Base-by-base conservation (phyloP, 2,888 invertebrate species). In the Neelides folsomi region DNA sequence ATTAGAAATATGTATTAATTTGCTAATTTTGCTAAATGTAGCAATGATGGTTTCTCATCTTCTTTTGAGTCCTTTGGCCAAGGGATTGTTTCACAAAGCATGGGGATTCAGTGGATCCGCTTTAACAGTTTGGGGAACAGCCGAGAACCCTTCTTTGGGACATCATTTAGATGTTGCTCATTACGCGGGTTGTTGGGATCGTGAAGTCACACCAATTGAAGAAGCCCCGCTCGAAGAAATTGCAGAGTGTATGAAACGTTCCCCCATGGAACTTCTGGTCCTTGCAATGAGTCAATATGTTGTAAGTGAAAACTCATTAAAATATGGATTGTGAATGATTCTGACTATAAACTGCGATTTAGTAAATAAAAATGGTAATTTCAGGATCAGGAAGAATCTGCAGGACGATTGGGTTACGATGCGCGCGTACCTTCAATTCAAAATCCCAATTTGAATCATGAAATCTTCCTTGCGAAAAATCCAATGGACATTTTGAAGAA, bases 381-480 rank as follows among this genome's bases (percentile, higher is more conserved):
- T 18, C 8, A 54, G 54, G 20, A 12, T 19, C n/a, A 18, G 15
- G 51, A 56, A 36, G 13, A 39, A 35, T 34, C 42, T n/a, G 38
- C 35, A 18, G 58, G 52, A 6, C 18, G 58, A 8, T 19, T 58
- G 13, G 58, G 58, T 0, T 55, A 55, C 39, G 54, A 55, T 19
- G 58, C 55, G 6, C 16, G 46, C 3, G 55, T 55, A 15, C 58
- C 58, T 6, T 47, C 49, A 1, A 43, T 58, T 42, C 58, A 58
- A 41, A 44, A 35, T 12, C 19, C 45, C 9, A 35, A 49, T 1
- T 16, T 49, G 15, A 47, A 18, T 9, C 13, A 49, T 13, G 9
- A 2, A 1, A 13, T 38, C 13, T 55, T 52, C 20, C 45, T 58
- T 13, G 7, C 15, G 0, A 47, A 50, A 15, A 43, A 50, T 7